Evolutionary conservation across 1,140 invertebrate species (phyloP).

Genomic region (Ladona fulva): DNA sequence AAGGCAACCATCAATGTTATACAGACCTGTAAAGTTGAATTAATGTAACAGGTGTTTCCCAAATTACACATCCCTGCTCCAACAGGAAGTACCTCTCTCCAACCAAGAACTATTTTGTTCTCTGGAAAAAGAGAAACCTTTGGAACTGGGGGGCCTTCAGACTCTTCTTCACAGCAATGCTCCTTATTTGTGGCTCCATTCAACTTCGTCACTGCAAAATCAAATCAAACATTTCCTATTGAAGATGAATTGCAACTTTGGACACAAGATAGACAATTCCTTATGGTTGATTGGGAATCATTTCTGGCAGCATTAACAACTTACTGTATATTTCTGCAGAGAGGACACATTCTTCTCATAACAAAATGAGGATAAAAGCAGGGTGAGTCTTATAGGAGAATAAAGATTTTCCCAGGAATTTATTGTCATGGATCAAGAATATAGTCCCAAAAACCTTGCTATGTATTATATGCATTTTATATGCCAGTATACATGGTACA

Average conservation of each 20-base stretch:
- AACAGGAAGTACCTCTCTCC: conserved; percentile 34
- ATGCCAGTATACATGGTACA: too few relatives aligned
- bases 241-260: background rate
- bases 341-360: too few relatives aligned
- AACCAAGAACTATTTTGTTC: background rate
- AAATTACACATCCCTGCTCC: conserved; percentile 88
- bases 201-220: background rate
- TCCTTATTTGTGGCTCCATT: background rate
- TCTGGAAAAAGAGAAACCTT: background rate
- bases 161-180: background rate
- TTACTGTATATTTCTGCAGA: too few relatives aligned
- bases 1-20: background rate
- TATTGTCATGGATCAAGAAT: too few relatives aligned
- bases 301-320: too few relatives aligned
- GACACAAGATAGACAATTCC: background rate
- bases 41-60: conserved; percentile 93
- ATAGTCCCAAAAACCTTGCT: too few relatives aligned
- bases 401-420: too few relatives aligned
- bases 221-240: background rate
- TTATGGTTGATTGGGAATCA: background rate
- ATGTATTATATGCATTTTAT: too few relatives aligned
- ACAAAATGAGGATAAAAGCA: too few relatives aligned
- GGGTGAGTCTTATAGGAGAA: too few relatives aligned
- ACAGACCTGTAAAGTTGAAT: conserved; percentile 72
- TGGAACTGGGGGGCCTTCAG: background rate